phyloP scores from a whole-genome alignment of 2,888 invertebrate genomes.

The Xylocampa areola region DNA sequence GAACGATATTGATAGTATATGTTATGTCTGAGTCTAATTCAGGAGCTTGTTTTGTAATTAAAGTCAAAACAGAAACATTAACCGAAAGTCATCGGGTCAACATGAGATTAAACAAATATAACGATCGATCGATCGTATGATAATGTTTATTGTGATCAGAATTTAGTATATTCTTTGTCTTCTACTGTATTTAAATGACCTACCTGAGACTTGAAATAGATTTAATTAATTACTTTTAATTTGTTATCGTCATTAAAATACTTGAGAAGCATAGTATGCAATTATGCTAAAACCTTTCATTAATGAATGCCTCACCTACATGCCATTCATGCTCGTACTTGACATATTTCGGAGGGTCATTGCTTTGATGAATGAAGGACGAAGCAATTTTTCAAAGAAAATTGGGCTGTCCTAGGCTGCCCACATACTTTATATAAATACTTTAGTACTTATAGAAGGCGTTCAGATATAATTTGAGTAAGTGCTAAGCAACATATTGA shows the following conservation, averaged over 20 bases:
- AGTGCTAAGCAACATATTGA: background rate
- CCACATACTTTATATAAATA: constrained; percentile 22
- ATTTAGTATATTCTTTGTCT: too few species aligned
- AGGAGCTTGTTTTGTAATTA: constrained; percentile 27
- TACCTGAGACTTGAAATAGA: too few species aligned
- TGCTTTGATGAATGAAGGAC: constrained; percentile 19
- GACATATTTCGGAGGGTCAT: constrained; percentile 33
- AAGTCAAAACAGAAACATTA: constrained; percentile 20
- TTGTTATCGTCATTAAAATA: background rate
- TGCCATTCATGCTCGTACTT: constrained; percentile 25
- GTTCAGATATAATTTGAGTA: constrained; percentile 11
- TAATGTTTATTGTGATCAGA: too few species aligned
- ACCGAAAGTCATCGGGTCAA: constrained; percentile 25
- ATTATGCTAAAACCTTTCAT: constrained; percentile 27
- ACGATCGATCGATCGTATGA: background rate
- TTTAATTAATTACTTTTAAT: constrained; percentile 2
- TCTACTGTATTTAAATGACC: too few species aligned
- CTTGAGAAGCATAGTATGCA: constrained; percentile 12
- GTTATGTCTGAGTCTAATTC: constrained; percentile 27
- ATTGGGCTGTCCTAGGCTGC: constrained; percentile 17
- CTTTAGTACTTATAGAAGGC: constrained; percentile 1
- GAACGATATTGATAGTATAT: constrained; percentile 27
- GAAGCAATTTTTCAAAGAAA: constrained; percentile 28
- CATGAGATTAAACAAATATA: constrained; percentile 34
- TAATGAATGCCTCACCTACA: constrained; percentile 11